Base-by-base conservation (phyloP, 2,113 vertebrate genomes). In the Lagenorhynchus albirostris region DNA sequence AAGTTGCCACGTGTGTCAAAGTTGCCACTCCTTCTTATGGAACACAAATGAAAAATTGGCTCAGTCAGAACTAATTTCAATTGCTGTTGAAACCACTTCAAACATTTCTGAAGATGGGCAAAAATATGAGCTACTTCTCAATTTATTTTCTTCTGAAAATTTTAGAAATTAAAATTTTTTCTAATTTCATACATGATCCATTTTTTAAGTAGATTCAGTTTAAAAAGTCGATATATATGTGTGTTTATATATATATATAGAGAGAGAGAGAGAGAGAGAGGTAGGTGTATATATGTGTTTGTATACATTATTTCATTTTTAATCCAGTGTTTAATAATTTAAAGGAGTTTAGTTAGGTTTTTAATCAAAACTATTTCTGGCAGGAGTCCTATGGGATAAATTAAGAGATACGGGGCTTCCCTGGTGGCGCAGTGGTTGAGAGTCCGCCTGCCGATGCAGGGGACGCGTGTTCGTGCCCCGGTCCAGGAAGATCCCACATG, bases 311-410 rank as follows among this genome's bases (percentile, higher is more conserved):
- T 62, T 92, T 90, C 14, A 41, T 83, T 92, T 89, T 95, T 70
- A 96, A 96, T 36, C 86, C 50, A 50, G 41, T 81, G 80, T 47
- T 82, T 97, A 82, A 87, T 29, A 92, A 50, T 25, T 60, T 88
- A 88, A 58, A 63, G n/a, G 53, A 44, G 29, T 71, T 73, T 26
- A 71, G n/a, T 89, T 92, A 84, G 70, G 60, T 77, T 91, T 96
- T 90, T 50, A 86, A 87, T 73, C 12, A 62, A 97, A 60, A 94
- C 6, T 77, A n/a, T 68, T 94, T 95, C 80, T 91, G 47, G n/a
- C 25, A 71, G 8, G 68, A 58, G 33, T 36, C 44, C 55, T 73
- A 8, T 8, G 65, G 55, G 25, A 92, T 62, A 96, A 97, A 96
- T 76, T 96, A 94, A 93, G 68, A 97, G 77, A 82, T 20, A 95